These are phyloP conservation scores for Ophraella communa DNA, from an alignment of 2,888 invertebrate species.

Conservation along the genomic window DNA sequence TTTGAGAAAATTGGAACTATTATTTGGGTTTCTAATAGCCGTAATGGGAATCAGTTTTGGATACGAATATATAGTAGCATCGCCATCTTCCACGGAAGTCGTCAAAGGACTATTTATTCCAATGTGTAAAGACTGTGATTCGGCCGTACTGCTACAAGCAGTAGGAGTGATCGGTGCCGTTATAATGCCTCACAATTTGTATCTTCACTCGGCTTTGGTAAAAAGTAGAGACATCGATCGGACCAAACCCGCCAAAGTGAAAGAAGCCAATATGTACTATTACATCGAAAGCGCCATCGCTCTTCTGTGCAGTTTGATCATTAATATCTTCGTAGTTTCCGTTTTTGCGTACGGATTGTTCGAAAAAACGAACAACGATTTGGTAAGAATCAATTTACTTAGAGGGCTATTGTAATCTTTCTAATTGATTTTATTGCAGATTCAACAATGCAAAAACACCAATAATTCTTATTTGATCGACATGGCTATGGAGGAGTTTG, in stretches of 20 bases:
- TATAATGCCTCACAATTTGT: slow-evolving; percentile 92
- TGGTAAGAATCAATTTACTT: slow-evolving; percentile 62
- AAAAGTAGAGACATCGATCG: slow-evolving; percentile 85
- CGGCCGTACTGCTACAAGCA: slow-evolving; percentile 71
- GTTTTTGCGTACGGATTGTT: slow-evolving; percentile 86
- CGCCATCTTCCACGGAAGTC: slow-evolving; percentile 73
- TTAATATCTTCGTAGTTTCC: slow-evolving; percentile 85
- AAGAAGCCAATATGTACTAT: slow-evolving; percentile 84
- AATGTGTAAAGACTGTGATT: slow-evolving; percentile 75
- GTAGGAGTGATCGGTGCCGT: slow-evolving; percentile 83
- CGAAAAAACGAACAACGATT: slow-evolving; percentile 71
- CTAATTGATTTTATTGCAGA: slow-evolving; percentile 16
- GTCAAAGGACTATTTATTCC: slow-evolving; percentile 79
- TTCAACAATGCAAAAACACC: slow-evolving; percentile 9
- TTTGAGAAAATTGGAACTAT: slow-evolving; percentile 78
- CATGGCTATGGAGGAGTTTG: slow-evolving; percentile 36
- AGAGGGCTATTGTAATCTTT: slow-evolving; percentile 15
- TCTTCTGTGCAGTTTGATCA: slow-evolving; percentile 79
- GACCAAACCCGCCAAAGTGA: slow-evolving; percentile 70
- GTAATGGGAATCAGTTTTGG: slow-evolving; percentile 89
- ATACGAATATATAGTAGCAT: slow-evolving; percentile 78
- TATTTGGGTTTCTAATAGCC: slow-evolving; percentile 81
- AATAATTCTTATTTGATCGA: slow-evolving; percentile 15
- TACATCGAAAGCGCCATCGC: slow-evolving; percentile 80
- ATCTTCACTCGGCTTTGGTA: slow-evolving; percentile 86